A percentile compares a stretch with the other conserved stretches of the same genome.
Evolutionary conservation across 2,888 invertebrate genomes (phyloP).

Genomic region (Dinocampus coccinellae): DNA sequence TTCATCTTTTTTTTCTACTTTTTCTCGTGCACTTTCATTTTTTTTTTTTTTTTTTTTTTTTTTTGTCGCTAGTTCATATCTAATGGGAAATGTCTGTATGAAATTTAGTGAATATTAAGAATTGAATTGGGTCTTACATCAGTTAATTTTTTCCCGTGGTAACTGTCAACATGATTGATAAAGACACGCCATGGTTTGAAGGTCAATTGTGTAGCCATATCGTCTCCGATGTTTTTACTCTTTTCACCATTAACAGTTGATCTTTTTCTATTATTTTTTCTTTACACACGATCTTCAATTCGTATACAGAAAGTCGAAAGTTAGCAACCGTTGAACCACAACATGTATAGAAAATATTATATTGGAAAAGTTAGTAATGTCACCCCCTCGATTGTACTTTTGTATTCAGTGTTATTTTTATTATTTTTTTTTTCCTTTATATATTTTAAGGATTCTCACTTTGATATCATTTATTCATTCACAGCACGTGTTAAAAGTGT

Average conservation of each 20-base stretch:
- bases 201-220: constrained; percentile 12
- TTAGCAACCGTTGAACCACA: background rate
- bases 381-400: no score
- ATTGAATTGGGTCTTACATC: constrained; percentile 58
- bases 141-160: constrained; percentile 71
- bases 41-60: background rate
- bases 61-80: background rate
- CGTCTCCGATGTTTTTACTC: background rate
- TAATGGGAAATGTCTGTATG: background rate
- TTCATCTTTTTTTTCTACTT: background rate
- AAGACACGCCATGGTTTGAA: constrained; percentile 73
- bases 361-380: no score
- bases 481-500: no score
- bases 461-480: no score
- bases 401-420: no score
- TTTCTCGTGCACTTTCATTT: no score
- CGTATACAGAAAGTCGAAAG: background rate
- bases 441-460: no score
- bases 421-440: no score
- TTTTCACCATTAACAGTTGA: background rate
- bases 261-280: background rate
- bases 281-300: background rate
- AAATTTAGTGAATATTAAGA: background rate
- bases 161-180: constrained; percentile 75
- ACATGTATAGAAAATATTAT: no score